phyloP scores from a whole-genome alignment of 2,113 vertebrate genomes.

The Tupaia tana region DNA sequence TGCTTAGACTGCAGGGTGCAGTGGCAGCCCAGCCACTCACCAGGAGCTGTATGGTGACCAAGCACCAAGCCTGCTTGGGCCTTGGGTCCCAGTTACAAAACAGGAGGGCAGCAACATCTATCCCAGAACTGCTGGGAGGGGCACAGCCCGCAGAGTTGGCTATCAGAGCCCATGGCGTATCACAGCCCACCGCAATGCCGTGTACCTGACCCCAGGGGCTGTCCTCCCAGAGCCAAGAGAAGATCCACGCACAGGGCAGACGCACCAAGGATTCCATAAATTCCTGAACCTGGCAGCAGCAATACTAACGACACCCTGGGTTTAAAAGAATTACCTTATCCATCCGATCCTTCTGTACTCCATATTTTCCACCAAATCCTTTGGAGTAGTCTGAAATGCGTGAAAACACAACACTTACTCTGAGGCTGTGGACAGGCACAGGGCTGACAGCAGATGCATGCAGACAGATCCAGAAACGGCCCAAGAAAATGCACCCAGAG shows the following conservation, averaged over 20 bases:
- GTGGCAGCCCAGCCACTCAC: rapidly evolving
- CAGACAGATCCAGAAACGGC: slow-evolving; percentile 63
- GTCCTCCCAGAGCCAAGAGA: rapidly evolving
- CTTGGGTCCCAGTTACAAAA: rapidly evolving
- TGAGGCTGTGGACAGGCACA: background rate
- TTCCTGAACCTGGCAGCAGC: rapidly evolving
- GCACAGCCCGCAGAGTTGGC: rapidly evolving
- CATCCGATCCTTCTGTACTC: slow-evolving; percentile 97
- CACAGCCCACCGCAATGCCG: rapidly evolving
- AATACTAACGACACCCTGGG: rapidly evolving
- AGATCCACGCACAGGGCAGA: rapidly evolving
- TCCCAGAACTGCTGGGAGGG: rapidly evolving
- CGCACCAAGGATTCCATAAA: rapidly evolving
- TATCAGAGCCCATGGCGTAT: rapidly evolving
- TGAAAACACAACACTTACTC: background rate
- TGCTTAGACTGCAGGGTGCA: too few relatives aligned
- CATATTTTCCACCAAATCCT: slow-evolving; percentile 97
- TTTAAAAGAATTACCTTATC: slow-evolving; percentile 90
- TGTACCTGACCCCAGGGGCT: rapidly evolving
- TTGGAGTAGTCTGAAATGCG: slow-evolving; percentile 93
- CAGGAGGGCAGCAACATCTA: rapidly evolving
- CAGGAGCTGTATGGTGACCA: background rate
- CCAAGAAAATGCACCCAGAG: slow-evolving; percentile 53
- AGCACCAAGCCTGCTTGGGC: background rate
- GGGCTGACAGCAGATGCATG: slow-evolving; percentile 63